Evolutionary conservation across 2,888 invertebrate genomes (phyloP).

Genomic region (Mythimna vitellina): DNA sequence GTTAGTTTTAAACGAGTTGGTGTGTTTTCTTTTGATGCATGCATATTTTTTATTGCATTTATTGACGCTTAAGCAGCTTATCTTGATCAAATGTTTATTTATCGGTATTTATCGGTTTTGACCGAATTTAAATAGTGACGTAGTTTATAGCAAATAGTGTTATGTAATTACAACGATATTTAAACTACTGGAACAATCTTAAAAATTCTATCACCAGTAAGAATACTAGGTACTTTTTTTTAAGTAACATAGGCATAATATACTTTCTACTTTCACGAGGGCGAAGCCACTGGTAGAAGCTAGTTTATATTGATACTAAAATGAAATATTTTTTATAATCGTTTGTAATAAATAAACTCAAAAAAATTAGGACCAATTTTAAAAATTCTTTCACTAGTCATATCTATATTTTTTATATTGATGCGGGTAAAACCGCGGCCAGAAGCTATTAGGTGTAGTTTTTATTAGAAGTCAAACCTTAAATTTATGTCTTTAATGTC

Average conservation of each 20-base stretch:
- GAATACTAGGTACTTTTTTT: too few relatives aligned
- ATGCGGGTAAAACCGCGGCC: too few relatives aligned
- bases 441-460: not conserved
- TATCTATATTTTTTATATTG: too few relatives aligned
- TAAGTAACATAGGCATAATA: too few relatives aligned
- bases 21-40: not conserved
- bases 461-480: not conserved
- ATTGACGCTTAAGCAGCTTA: not conserved
- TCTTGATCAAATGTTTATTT: not conserved
- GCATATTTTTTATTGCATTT: not conserved
- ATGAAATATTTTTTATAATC: too few relatives aligned
- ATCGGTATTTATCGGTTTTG: not conserved
- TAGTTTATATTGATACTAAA: too few relatives aligned
- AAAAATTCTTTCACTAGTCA: too few relatives aligned
- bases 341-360: not conserved
- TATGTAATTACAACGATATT: constrained; percentile 1
- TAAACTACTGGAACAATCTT: too few relatives aligned
- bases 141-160: not conserved
- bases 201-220: too few relatives aligned
- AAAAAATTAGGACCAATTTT: too few relatives aligned
- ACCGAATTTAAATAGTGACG: not conserved
- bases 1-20: not conserved
- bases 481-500: not conserved
- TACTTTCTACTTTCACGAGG: too few relatives aligned
- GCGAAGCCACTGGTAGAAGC: too few relatives aligned